These are phyloP conservation scores for Maniola hyperantus DNA, from an alignment of 2,888 invertebrate species.

Conservation along the genomic window DNA sequence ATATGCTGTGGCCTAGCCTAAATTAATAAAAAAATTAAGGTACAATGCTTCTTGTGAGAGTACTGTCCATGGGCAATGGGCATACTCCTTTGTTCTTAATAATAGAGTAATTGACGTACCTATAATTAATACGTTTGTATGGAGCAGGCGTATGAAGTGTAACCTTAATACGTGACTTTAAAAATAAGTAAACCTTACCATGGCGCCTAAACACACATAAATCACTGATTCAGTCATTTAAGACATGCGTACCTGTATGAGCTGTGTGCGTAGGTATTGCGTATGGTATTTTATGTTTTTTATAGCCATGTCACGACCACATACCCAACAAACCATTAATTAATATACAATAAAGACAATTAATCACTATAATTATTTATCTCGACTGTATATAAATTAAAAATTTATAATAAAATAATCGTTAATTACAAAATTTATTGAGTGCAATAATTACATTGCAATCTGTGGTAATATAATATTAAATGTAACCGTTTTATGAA, in stretches of 20 bases:
- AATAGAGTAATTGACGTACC: too few relatives aligned
- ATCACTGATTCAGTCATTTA: conserved; percentile 31
- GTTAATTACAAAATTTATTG: conserved; percentile 23
- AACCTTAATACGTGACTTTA: too few relatives aligned
- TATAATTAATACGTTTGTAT: too few relatives aligned
- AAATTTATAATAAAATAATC: conserved; percentile 24
- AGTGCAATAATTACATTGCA: conserved; percentile 21
- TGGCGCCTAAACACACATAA: conserved; percentile 21
- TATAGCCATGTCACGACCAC: conserved; percentile 37
- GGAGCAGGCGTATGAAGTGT: too few relatives aligned
- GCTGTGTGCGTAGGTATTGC: too few relatives aligned
- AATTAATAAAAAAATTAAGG: too few relatives aligned
- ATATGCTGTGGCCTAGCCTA: too few relatives aligned
- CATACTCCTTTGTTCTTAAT: too few relatives aligned
- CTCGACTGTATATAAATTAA: conserved; percentile 31
- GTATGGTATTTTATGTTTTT: conserved; percentile 30
- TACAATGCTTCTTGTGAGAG: too few relatives aligned
- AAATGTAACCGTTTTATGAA: background rate
- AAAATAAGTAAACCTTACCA: background rate
- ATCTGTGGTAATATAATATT: background rate
- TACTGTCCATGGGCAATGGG: too few relatives aligned
- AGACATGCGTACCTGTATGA: conserved; percentile 16
- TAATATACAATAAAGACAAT: conserved; percentile 36
- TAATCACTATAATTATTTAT: conserved; percentile 32
- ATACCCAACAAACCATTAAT: conserved; percentile 35